These are phyloP conservation scores for Synergus gifuensis DNA, from an alignment of 2,888 invertebrate genomes.

Conservation along the genomic window DNA sequence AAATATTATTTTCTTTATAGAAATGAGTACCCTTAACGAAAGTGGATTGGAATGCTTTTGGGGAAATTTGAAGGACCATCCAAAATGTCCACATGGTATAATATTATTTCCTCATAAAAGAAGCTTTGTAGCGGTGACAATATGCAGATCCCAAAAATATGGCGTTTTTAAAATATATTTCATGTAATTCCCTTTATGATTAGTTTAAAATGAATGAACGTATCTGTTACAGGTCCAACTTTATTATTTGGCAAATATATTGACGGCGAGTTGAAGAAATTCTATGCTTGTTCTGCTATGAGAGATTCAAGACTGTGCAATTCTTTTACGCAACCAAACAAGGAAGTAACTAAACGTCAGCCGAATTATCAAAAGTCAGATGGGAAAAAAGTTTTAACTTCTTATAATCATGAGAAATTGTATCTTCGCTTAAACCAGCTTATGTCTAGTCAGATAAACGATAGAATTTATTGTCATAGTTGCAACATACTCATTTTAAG, in stretches of 20 bases:
- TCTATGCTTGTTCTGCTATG: conserved; percentile 91
- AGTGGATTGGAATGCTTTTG: conserved; percentile 69
- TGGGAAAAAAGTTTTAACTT: conserved; percentile 76
- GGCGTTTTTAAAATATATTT: too few species aligned
- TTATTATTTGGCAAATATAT: conserved; percentile 81
- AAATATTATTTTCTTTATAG: not conserved
- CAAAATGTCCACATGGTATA: conserved; percentile 85
- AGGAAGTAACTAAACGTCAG: conserved; percentile 76
- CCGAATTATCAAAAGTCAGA: conserved; percentile 79
- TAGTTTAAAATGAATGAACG: not conserved
- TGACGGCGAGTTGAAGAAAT: conserved; percentile 80
- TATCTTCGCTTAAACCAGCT: conserved; percentile 80
- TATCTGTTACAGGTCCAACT: conserved; percentile 80
- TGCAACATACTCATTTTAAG: conserved; percentile 81
- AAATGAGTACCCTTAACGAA: conserved; percentile 17
- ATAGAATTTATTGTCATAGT: conserved; percentile 82
- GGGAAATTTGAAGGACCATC: conserved; percentile 81
- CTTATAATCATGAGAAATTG: conserved; percentile 79
- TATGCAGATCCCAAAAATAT: too few species aligned
- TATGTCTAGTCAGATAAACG: conserved; percentile 58
- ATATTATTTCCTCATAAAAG: conserved; percentile 2
- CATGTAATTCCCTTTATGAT: not conserved
- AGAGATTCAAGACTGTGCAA: conserved; percentile 88
- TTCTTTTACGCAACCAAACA: conserved; percentile 82
- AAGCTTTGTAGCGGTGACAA: too few species aligned